Conservation (phyloP, 2,113 vertebrate species). For the Micronycteris hirsuta region DNA sequence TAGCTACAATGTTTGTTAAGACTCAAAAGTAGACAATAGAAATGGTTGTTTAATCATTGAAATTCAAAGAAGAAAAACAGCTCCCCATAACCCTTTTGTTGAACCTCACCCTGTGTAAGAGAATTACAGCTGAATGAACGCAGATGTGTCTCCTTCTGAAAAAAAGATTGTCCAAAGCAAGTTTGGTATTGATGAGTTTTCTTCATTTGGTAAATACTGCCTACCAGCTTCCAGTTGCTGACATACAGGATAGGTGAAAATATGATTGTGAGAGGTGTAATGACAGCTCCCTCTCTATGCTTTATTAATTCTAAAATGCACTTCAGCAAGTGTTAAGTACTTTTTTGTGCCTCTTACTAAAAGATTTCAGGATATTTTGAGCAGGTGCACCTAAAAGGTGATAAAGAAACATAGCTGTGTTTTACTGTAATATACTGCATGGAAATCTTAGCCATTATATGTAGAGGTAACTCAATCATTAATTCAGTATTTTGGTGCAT, state of each 20-base stretch:
- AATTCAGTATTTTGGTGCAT: background rate
- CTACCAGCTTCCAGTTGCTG: background rate
- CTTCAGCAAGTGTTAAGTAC: slow-evolving; percentile 14
- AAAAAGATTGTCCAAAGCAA: slow-evolving; percentile 53
- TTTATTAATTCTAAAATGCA: slow-evolving; percentile 51
- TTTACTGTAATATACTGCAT: background rate
- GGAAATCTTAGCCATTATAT: background rate
- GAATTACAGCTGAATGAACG: slow-evolving; percentile 32
- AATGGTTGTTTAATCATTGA: slow-evolving; percentile 54
- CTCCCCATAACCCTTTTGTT: slow-evolving; percentile 33
- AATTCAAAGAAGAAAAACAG: slow-evolving; percentile 53
- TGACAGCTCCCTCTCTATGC: background rate
- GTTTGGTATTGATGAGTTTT: background rate
- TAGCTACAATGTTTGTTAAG: slow-evolving; percentile 60
- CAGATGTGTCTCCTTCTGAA: slow-evolving; percentile 12
- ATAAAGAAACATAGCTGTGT: background rate
- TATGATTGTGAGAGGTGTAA: slow-evolving; percentile 30
- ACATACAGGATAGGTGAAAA: slow-evolving; percentile 44
- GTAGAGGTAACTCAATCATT: background rate
- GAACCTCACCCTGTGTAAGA: slow-evolving; percentile 49
- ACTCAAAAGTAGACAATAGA: slow-evolving; percentile 36
- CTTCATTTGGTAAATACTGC: slow-evolving; percentile 27
- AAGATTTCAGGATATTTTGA: slow-evolving; percentile 48
- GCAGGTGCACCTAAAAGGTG: background rate
- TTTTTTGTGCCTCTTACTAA: slow-evolving; percentile 17